Percentiles rank a stretch among this genome's conserved stretches.
phyloP scores from a whole-genome alignment of 2,888 invertebrate species.

The Oligia latruncula region DNA sequence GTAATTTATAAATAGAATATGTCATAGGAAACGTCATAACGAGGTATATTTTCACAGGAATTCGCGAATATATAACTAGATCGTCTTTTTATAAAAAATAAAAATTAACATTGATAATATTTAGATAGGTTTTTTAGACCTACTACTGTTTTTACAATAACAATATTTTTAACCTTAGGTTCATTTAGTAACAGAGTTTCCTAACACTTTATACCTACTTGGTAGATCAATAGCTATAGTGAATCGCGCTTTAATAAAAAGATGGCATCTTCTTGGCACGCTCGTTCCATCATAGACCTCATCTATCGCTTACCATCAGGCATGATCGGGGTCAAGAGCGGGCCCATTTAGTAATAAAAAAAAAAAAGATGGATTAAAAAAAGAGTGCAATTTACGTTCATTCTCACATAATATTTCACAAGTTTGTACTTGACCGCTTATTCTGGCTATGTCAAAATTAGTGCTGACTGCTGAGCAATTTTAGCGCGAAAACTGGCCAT shows the following conservation, averaged over 20 bases:
- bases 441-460: constrained; percentile 54
- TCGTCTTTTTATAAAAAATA: neutral
- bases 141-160: neutral
- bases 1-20: neutral
- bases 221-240: constrained; percentile 21
- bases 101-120: too few relatives aligned
- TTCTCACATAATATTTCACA: constrained; percentile 39
- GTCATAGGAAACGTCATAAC: neutral
- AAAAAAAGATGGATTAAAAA: constrained; percentile 8
- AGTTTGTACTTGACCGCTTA: constrained; percentile 61
- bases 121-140: too few relatives aligned
- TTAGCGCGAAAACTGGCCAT: constrained; percentile 7
- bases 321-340: too few relatives aligned
- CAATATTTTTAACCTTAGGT: neutral
- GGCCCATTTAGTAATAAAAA: too few relatives aligned
- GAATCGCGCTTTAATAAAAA: constrained; percentile 11
- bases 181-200: constrained; percentile 20
- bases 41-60: neutral
- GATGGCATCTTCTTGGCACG: too few relatives aligned
- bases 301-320: too few relatives aligned
- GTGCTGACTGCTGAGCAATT: constrained; percentile 15
- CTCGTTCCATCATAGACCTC: too few relatives aligned
- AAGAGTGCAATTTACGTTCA: constrained; percentile 9
- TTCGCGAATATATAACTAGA: neutral
- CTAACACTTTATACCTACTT: constrained; percentile 23